Evolutionary conservation across 2,113 vertebrate genomes (phyloP).

Genomic region (Gobio gobio): DNA sequence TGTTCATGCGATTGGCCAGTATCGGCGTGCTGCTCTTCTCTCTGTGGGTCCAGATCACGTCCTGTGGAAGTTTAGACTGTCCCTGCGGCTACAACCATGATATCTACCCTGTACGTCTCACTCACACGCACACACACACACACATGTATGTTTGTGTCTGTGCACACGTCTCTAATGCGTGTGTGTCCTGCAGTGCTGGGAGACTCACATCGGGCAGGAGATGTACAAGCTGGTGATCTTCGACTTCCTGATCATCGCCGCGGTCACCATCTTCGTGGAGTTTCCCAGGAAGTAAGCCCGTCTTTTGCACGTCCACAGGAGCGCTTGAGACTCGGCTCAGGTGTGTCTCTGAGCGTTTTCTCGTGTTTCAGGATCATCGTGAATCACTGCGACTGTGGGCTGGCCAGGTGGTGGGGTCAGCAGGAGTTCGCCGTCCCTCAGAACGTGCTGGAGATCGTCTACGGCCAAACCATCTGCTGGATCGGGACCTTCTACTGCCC

Average conservation of each 20-base stretch:
- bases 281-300: constrained; percentile 90
- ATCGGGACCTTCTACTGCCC: constrained; percentile 95
- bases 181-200: constrained; percentile 87
- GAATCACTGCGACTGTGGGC: constrained; percentile 78
- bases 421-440: constrained; percentile 91
- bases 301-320: not conserved
- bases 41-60: constrained; percentile 87
- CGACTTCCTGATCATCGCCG: constrained; percentile 89
- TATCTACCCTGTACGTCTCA: constrained; percentile 84
- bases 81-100: constrained; percentile 89
- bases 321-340: constrained; percentile 27
- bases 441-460: constrained; percentile 91
- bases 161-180: no score
- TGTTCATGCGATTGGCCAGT: constrained; percentile 92
- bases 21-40: constrained; percentile 90
- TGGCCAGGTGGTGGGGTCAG: constrained; percentile 83
- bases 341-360: not conserved
- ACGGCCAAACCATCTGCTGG: constrained; percentile 98
- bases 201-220: constrained; percentile 92
- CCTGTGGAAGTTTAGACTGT: constrained; percentile 78
- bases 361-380: constrained; percentile 81
- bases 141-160: not conserved
- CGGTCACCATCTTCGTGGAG: constrained; percentile 84
- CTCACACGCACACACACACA: constrained; percentile 18
- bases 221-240: constrained; percentile 99